Base-by-base conservation (phyloP, 2,113 vertebrate species). In the Macrotus californicus region DNA sequence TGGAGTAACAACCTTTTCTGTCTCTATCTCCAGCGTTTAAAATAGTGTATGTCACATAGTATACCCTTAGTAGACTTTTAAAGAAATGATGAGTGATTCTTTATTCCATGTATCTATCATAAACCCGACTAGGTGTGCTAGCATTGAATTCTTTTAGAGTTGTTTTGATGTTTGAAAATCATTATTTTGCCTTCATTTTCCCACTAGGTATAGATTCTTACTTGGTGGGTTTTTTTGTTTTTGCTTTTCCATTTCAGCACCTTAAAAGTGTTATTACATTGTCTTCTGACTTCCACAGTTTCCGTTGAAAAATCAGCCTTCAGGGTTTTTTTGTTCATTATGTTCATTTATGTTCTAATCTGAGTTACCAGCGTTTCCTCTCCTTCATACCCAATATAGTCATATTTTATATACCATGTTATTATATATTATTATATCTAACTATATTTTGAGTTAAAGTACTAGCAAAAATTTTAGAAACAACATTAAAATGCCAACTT, bases 391-490 rank as follows among this genome's bases (percentile, higher is more conserved):
- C 67, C 34, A 87, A 15, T 64, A 54, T 61, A 79, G 73, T 86
- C n/a, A 36, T 61, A 85, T 61, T 79, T 86, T 85, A 59, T n/a
- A 36, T 52, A 70, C 36, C 34, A 12, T 79, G 48, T 84, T 84
- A 77, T 50, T 81, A 7, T 84, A 34, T 67, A 56, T 77, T 92
- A 36, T 66, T 69, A 56, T 59, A 73, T 36, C 82, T 80, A 69
- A 69, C 26, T 79, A 7, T 82, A 92, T 83, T 87, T 91, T 85
- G n/a, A 91, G 22, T 75, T 81, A 75, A 92, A 92, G 48, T 54
- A 59, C 79, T 80, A 36, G 64, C 18, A 52, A 52, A 87, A 46
- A 5, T 56, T 92, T 95, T 66, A 82, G 54, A 75, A 87, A 87
- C 64, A 66, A 36, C 31, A 66, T 81, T 50, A 64, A 87, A 87